phyloP scores from a whole-genome alignment of 2,888 invertebrate species.

The Tridacna crocea region DNA sequence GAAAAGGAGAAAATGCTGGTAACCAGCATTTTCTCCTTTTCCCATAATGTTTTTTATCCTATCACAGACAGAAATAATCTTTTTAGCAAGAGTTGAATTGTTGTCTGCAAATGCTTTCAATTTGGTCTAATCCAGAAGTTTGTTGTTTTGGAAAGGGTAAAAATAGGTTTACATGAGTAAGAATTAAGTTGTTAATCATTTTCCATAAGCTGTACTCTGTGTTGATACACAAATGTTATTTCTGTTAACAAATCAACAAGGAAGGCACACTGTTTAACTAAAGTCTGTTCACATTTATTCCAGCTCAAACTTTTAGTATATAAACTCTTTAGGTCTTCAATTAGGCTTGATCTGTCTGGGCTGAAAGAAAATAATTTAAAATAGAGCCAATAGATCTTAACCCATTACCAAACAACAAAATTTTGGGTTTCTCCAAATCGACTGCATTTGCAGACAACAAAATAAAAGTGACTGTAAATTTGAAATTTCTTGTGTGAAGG shows the following conservation, averaged over 20 bases:
- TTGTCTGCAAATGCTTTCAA: background rate
- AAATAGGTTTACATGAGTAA: too few relatives aligned
- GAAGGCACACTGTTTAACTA: constrained; percentile 5
- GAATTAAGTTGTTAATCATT: background rate
- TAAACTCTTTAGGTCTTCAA: constrained; percentile 5
- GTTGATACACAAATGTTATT: background rate
- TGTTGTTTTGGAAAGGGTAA: too few relatives aligned
- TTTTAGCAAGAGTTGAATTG: background rate
- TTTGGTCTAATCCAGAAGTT: too few relatives aligned
- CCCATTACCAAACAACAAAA: background rate
- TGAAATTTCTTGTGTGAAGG: too few relatives aligned
- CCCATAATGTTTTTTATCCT: background rate
- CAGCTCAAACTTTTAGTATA: constrained; percentile 6
- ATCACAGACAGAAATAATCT: background rate
- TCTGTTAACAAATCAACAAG: constrained; percentile 4
- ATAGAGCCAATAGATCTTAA: background rate
- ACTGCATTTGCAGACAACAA: too few relatives aligned
- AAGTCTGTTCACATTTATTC: background rate
- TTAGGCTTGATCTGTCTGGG: constrained; percentile 6
- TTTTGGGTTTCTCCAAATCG: too few relatives aligned
- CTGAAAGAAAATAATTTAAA: constrained; percentile 11
- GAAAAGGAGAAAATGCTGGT: too few relatives aligned
- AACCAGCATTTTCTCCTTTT: background rate
- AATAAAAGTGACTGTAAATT: too few relatives aligned
- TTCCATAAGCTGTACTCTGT: constrained; percentile 6